Conservation (phyloP, 2,113 vertebrate genomes). For the Actinemys pallida region DNA sequence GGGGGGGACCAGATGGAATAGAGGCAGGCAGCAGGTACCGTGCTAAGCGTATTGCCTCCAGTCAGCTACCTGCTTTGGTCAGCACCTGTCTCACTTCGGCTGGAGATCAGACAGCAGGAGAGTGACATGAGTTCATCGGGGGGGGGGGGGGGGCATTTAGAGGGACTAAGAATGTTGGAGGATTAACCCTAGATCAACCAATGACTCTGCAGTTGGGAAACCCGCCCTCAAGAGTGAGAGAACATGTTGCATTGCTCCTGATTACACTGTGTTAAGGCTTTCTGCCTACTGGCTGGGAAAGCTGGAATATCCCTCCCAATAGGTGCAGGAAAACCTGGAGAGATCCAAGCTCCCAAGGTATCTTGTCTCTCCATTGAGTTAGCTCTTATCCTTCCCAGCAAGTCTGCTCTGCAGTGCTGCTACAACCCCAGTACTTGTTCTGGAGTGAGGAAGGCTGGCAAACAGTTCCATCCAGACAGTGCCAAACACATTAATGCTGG, state of each 20-base stretch:
- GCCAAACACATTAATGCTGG: neutral
- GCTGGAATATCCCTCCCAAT: neutral
- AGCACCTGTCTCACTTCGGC: neutral
- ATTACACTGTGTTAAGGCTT: rapidly evolving
- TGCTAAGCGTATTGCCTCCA: neutral
- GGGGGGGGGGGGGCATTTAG: neutral
- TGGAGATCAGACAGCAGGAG: neutral
- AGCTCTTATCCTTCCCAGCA: neutral
- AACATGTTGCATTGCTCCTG: neutral
- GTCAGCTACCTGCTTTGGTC: neutral
- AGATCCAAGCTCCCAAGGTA: neutral
- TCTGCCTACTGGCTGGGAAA: neutral
- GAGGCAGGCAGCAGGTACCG: neutral
- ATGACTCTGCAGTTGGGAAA: neutral
- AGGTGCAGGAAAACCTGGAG: neutral
- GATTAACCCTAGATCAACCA: neutral
- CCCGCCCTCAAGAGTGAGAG: neutral
- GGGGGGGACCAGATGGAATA: neutral
- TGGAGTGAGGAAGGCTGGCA: neutral
- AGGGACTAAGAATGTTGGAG: neutral
- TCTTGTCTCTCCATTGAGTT: neutral
- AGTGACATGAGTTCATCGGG: neutral
- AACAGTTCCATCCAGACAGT: neutral
- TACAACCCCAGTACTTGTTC: neutral
- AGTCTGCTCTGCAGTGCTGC: neutral